phyloP scores from a whole-genome alignment of 92 coral and sea anemone genomes.

The Palythoa grandiflora region DNA sequence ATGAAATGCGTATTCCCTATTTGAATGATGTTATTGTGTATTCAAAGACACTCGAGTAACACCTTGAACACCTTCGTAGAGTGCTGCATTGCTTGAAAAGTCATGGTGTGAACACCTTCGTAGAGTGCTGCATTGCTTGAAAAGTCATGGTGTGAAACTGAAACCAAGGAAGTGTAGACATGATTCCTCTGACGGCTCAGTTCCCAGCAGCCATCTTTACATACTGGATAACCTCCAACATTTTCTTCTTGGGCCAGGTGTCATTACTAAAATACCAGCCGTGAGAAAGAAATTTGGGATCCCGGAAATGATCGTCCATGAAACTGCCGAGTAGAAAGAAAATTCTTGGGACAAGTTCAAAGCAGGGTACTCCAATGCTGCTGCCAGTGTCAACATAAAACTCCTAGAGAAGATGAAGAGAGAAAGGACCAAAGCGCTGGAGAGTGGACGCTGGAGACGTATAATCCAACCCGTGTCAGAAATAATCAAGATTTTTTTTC shows the following conservation, averaged over 20 bases:
- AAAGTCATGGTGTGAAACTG: background rate
- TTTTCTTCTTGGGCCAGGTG: slow-evolving; percentile 88
- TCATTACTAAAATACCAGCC: slow-evolving; percentile 63
- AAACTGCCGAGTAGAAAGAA: slow-evolving; percentile 64
- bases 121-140: too few relatives aligned
- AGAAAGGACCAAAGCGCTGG: slow-evolving; percentile 75
- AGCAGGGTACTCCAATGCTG: slow-evolving; percentile 93
- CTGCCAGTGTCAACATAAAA: slow-evolving; percentile 76
- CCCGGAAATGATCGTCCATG: slow-evolving; percentile 84
- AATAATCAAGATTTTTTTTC: slow-evolving; percentile 82
- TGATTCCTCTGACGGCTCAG: too few relatives aligned
- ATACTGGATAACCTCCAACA: slow-evolving; percentile 94
- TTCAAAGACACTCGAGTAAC: too few relatives aligned
- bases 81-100: too few relatives aligned
- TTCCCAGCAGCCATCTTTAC: slow-evolving; percentile 67
- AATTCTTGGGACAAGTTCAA: slow-evolving; percentile 88
- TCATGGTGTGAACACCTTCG: background rate
- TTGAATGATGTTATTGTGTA: too few relatives aligned
- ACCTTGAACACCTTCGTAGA: too few relatives aligned
- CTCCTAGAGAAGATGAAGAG: slow-evolving; percentile 87
- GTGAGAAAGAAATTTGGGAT: slow-evolving; percentile 87
- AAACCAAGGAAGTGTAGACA: background rate
- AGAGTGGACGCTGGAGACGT: slow-evolving; percentile 83
- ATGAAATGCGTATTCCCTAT: too few relatives aligned
- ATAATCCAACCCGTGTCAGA: slow-evolving; percentile 80